Conservation (phyloP, 2,797 vertebrate species). For the Echiichthys vipera region DNA sequence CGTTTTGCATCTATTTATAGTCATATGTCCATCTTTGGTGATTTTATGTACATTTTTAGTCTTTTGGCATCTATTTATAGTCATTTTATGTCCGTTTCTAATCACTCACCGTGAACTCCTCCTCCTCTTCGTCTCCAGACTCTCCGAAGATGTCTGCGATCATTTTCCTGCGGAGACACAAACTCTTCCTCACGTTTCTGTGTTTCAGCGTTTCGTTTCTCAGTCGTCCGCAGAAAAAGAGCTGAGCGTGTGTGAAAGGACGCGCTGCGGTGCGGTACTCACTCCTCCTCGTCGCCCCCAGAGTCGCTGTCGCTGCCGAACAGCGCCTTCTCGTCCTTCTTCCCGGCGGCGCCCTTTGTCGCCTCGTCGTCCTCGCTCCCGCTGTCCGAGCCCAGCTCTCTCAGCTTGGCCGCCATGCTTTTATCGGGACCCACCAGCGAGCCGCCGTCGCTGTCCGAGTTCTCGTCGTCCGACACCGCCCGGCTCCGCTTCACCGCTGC, state of each 20-base stretch:
- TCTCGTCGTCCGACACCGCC: constrained; percentile 89
- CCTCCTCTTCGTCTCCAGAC: constrained; percentile 97
- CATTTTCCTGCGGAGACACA: constrained; percentile 97
- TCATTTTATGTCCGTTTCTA: no score
- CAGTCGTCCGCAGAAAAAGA: no score
- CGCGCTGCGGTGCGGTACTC: no score
- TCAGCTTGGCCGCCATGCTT: constrained; percentile 81
- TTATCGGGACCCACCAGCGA: constrained; percentile 74
- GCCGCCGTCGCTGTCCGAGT: constrained; percentile 88
- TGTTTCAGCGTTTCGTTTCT: no score
- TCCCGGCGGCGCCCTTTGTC: constrained; percentile 66
- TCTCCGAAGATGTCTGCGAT: constrained; percentile 99
- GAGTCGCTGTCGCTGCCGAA: constrained; percentile 98
- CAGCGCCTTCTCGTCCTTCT: constrained; percentile 91
- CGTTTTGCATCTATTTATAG: no score
- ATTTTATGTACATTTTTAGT: no score
- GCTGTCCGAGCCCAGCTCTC: constrained; percentile 90
- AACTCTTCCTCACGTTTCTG: no score
- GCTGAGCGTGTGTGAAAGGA: no score
- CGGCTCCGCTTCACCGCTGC: constrained; percentile 89
- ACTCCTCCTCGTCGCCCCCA: constrained; percentile 91
- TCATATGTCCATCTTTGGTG: no score
- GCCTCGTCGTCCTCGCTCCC: constrained; percentile 86
- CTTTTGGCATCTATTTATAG: no score
- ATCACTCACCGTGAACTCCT: constrained; percentile 97